Conservation (phyloP, 2,888 invertebrate genomes). For the Dryococelus australis region DNA sequence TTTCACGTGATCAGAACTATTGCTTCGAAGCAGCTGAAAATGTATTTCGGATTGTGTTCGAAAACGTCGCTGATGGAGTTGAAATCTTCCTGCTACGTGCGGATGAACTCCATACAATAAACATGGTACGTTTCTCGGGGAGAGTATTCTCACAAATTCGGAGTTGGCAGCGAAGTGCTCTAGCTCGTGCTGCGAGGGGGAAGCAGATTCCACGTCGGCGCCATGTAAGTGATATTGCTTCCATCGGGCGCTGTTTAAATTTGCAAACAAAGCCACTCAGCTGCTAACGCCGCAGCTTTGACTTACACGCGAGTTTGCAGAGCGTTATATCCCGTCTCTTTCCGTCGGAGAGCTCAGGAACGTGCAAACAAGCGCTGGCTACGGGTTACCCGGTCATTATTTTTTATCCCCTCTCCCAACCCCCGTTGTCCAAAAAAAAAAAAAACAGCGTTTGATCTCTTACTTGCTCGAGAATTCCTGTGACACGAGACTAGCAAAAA, state of each 20-base stretch:
- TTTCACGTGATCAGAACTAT: too few species aligned
- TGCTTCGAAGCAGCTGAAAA: neutral
- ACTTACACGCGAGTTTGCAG: neutral
- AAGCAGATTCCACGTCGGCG: neutral
- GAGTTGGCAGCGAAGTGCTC: neutral
- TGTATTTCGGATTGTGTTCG: neutral
- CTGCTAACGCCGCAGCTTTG: neutral
- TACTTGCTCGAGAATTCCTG: conserved; percentile 7
- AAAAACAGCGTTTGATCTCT: neutral
- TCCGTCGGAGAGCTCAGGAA: neutral
- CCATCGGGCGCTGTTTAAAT: neutral
- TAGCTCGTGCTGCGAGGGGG: neutral
- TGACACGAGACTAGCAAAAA: neutral
- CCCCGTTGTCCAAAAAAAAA: too few species aligned
- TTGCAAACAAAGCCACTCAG: neutral
- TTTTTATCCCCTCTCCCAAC: neutral
- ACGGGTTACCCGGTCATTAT: neutral
- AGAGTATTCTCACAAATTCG: neutral
- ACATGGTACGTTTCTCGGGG: neutral
- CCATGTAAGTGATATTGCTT: conserved; percentile 2
- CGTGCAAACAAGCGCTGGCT: neutral
- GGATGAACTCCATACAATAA: neutral
- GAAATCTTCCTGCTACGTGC: too few species aligned
- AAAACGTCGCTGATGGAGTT: too few species aligned
- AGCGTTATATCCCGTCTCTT: neutral